Percentiles rank a stretch among this genome's conserved stretches.
These are phyloP conservation scores for Emydura subglobosa DNA, from an alignment of 2,113 vertebrate species.

Conservation along the genomic window DNA sequence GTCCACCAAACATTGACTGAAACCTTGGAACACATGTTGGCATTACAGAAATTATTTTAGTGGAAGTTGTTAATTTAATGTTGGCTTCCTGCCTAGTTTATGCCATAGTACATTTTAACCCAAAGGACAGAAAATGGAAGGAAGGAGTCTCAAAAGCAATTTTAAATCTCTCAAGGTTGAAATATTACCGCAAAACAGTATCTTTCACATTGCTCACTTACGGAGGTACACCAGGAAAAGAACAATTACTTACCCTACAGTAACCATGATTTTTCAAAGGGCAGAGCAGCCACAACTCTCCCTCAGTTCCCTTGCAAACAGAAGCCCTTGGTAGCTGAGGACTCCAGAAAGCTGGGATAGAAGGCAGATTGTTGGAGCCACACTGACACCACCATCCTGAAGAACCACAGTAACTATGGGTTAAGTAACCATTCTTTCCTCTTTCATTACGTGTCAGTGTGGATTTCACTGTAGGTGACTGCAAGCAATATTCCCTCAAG, in stretches of 20 bases:
- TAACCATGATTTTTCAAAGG: not conserved
- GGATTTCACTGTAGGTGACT: not conserved
- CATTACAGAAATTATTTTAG: constrained; percentile 40
- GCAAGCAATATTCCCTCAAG: not conserved
- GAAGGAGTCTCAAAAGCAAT: constrained; percentile 43
- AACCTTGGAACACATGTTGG: constrained; percentile 33
- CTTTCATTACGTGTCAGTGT: fast-evolving
- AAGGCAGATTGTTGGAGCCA: fast-evolving
- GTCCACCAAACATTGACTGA: constrained; percentile 32
- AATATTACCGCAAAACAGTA: constrained; percentile 41
- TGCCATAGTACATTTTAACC: constrained; percentile 59
- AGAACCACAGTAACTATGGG: fast-evolving
- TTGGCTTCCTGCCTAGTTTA: constrained; percentile 64
- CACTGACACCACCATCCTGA: fast-evolving
- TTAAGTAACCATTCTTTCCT: not conserved
- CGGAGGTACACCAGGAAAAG: constrained; percentile 12
- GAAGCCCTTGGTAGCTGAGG: not conserved
- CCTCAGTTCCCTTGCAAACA: not conserved
- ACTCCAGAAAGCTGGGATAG: not conserved
- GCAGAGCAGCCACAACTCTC: not conserved
- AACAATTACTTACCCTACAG: not conserved
- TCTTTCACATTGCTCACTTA: constrained; percentile 22
- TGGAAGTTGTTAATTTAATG: constrained; percentile 43
- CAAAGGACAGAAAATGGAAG: constrained; percentile 54
- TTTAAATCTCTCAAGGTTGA: constrained; percentile 52